Evolutionary conservation across 2,113 vertebrate genomes (phyloP), one percentile per base, ranked within the genome.

Genomic region (Scophthalmus maximus): DNA sequence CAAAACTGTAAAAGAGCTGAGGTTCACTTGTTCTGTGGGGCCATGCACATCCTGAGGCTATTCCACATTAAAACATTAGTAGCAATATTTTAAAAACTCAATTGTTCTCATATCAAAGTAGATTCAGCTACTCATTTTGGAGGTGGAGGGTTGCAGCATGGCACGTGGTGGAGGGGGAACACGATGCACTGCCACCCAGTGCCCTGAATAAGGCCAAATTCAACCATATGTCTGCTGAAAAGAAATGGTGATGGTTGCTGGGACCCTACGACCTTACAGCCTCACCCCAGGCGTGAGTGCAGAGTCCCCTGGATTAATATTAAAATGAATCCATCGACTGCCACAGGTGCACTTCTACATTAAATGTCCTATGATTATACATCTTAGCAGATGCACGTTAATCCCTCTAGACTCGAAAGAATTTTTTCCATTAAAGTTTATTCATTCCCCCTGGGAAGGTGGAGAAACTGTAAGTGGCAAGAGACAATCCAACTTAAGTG

Each of bases 241-340:
- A 17, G 14, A 69, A 59, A 46, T 5, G 57, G 0, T 20, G 32
- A 49, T 22, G 23, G 11, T 17, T 62, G 25, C 42, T 6, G 23
- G 53, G 67, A 67, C 59, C 26, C 25, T 6, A 1, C 36, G 71
- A 52, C 15, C 59, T 70, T 58, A 30, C 57, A 85, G 78, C n/a
- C 53, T 27, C 26, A 68, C 52, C 63, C 46, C 27, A 23, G 17
- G 36, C 47, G 11, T 0, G 38, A 42, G 53, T 6, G 6, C 8
- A 25, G 5, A 78, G 38, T 26, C 26, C 20, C 34, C 9, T 36
- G n/a, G n/a, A n/a, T 53, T 76, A 73, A 78, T 40, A 29, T 26
- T 17, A 6, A 1, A 55, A 25, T 56, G 50, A 58, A 25, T 68
- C 26, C 42, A 3, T 3, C 22, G 18, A 44, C 14, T 5, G n/a